Evolutionary conservation across 2,888 invertebrate species (phyloP).

Genomic region (Beris morrisii): DNA sequence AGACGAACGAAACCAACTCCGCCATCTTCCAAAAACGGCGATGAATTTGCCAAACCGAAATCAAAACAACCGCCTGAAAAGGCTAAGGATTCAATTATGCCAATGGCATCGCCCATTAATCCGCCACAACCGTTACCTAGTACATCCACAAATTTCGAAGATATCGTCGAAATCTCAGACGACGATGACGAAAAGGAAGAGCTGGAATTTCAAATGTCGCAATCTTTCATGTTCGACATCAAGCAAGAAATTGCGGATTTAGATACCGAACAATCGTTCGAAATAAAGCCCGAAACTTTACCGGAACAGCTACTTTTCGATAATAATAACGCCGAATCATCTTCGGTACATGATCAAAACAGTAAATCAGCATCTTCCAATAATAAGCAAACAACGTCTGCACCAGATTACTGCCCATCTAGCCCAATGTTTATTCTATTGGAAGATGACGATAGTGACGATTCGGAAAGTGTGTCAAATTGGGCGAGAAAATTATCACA

Average conservation of each 20-base stretch:
- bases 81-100: too few species aligned
- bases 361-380: not conserved
- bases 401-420: not conserved
- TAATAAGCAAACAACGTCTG: not conserved
- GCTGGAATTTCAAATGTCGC: conserved; percentile 15
- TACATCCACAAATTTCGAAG: not conserved
- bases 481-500: conserved; percentile 32
- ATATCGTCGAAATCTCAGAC: not conserved
- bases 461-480: conserved; percentile 41
- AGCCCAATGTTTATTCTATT: conserved; percentile 30
- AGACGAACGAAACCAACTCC: too few species aligned
- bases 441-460: conserved; percentile 39
- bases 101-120: too few species aligned
- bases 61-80: too few species aligned
- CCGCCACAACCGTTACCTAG: not conserved
- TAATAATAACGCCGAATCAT: not conserved
- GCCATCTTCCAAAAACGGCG: too few species aligned
- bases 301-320: not conserved
- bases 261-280: conserved; percentile 24
- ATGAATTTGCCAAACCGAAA: too few species aligned
- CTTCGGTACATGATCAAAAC: not conserved
- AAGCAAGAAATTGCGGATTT: conserved; percentile 35
- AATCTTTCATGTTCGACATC: conserved; percentile 37
- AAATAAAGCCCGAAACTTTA: not conserved
- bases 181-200: conserved; percentile 45